Evolutionary conservation across 2,888 invertebrate species (phyloP), one percentile per base, ranked within the genome.

Genomic region (Polydesmus complanatus): DNA sequence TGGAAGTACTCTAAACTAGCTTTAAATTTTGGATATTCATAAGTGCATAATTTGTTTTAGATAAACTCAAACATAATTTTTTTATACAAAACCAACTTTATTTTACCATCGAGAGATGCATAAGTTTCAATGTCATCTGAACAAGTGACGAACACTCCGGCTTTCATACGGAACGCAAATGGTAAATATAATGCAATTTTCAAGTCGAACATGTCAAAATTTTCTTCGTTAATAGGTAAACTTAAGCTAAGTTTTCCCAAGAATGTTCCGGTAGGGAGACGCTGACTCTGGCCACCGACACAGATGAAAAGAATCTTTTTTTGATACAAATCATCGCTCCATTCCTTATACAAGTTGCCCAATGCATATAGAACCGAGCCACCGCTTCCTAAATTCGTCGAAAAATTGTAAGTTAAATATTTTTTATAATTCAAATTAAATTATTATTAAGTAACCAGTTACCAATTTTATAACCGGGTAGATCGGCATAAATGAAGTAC

Each of bases 201-300:
- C 2, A 77, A 62, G 63, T 77, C 77, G 25, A 77, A 64, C 73
- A 76, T 73, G 58, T 72, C 67, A 1, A 64, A 64, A 11, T 62
- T 55, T 18, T 53, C 14, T 3, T 56, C 53, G 11, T 67, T 73
- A 55, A 70, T 66, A 0, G 77, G 76, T 11, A 76, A 64, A 37
- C 74, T 70, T 18, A 73, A 71, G 64, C 77, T 77, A 2, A 77
- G 68, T 65, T 77, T 77, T 1, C 77, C 77, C 8, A 76, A 68
- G 19, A 73, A 69, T 61, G 73, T 72, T 23, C 74, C 70, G 62
- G 73, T 75, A 5, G 77, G 77, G 65, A 77, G 69, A n/a, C 77
- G 66, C 66, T 76, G 73, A 63, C 77, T 77, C 66, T 72, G 71
- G 1, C 77, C 77, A 14, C 77, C 77, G 54, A 75, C 73, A 66